A percentile compares a stretch with the other conserved stretches of the same genome.
Evolutionary conservation across 2,797 vertebrate genomes (phyloP).

Genomic region (Halcyon chelicuti): DNA sequence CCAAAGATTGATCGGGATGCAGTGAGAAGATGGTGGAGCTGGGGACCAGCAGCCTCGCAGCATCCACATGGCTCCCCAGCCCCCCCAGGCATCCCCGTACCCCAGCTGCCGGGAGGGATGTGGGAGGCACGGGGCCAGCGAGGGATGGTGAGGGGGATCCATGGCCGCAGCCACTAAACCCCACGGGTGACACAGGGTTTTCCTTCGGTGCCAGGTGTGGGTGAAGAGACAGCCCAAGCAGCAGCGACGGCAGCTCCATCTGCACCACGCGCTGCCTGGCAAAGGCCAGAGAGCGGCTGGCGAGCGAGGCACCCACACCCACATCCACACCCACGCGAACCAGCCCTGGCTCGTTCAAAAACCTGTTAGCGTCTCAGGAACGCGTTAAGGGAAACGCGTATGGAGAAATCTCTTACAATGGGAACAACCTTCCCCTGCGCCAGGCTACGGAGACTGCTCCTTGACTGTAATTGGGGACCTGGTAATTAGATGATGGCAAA

Average conservation of each 20-base stretch:
- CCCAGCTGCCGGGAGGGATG: rapidly evolving
- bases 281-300: neutral
- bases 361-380: neutral
- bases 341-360: rapidly evolving
- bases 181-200: rapidly evolving
- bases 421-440: conserved; percentile 79
- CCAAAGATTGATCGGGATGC: neutral
- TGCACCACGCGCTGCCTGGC: rapidly evolving
- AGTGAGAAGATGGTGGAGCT: neutral
- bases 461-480: conserved; percentile 84
- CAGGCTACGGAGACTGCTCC: conserved; percentile 80
- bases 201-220: rapidly evolving
- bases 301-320: neutral
- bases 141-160: rapidly evolving
- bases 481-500: conserved; percentile 89
- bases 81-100: rapidly evolving
- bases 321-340: rapidly evolving
- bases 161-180: rapidly evolving
- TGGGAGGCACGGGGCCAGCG: rapidly evolving
- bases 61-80: rapidly evolving
- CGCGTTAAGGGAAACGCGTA: neutral
- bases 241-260: rapidly evolving
- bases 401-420: conserved; percentile 59
- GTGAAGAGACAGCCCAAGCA: rapidly evolving
- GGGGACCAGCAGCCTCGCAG: rapidly evolving